Base-by-base conservation (phyloP, 2,797 vertebrate genomes). In the Euphonia xanthogaster region DNA sequence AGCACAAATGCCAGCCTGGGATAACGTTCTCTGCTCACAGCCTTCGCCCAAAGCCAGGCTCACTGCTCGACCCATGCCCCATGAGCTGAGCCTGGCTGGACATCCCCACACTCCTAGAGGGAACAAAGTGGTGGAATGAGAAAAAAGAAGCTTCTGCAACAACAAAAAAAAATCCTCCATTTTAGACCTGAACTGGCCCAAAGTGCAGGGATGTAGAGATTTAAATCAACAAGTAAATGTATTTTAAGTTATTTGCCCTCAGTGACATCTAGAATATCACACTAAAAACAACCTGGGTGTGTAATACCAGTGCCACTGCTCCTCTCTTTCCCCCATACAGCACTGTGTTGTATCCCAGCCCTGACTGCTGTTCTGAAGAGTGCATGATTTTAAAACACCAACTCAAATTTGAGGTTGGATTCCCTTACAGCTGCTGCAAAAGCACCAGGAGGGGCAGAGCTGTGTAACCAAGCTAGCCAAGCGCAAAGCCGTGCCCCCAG, bases 311-410 rank as follows among this genome's bases (percentile, higher is more conserved):
- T 3, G 8, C 6, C 47, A 62, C 9, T 9, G 27, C 33, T 39
- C 23, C 35, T 54, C 55, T 47, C 39, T 3, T 37, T 6, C 5
- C 16, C 44, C 20, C 24, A 2, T 0, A 14, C 1, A 10, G 44
- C 3, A 27, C 25, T 13, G 27, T 1, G 6, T 2, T 4, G 6
- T 4, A 25, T 2, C 11, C 19, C 25, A 21, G 17, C 10, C 37
- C 61, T 14, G 23, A 51, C 61, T 27, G 27, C 30, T 30, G 3
- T 3, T 68, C 35, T 21, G 18, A n/a, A 14, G n/a, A 57, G 5
- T 0, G 3, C 2, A 0, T 2, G 0, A 10, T 24, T 67, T 78
- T 7, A 33, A 68, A 78, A 53, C 7, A 42, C 11, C 28, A 25
- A 40, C 50, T 72, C 55, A 39, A 15, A 62, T 18, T 9, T 8